These are phyloP conservation scores for Anoplopoma fimbria DNA, from an alignment of 2,113 vertebrate genomes.

Conservation along the genomic window DNA sequence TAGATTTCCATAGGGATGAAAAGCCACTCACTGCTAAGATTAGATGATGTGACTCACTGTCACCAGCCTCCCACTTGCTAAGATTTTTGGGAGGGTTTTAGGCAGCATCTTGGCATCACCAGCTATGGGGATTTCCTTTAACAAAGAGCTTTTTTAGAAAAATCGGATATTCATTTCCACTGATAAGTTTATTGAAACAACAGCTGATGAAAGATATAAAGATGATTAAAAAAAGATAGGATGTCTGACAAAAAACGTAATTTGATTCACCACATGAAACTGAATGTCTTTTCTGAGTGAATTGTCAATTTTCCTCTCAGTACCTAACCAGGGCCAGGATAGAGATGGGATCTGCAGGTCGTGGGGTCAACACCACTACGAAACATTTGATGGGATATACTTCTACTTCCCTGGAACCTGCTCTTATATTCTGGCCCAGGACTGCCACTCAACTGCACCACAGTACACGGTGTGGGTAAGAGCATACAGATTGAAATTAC, in stretches of 20 bases:
- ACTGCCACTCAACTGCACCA: constrained; percentile 90
- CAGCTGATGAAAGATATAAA: constrained; percentile 47
- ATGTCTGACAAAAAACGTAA: neutral
- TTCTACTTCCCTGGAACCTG: constrained; percentile 97
- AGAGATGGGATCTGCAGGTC: constrained; percentile 96
- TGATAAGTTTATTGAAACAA: constrained; percentile 49
- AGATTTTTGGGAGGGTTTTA: constrained; percentile 26
- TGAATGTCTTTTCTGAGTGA: constrained; percentile 13
- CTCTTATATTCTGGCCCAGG: constrained; percentile 97
- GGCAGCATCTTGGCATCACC: constrained; percentile 53
- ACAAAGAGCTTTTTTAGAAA: constrained; percentile 63
- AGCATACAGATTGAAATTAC: neutral
- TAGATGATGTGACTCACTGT: constrained; percentile 48
- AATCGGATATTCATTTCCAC: constrained; percentile 48
- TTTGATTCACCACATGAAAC: constrained; percentile 25
- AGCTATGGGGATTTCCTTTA: constrained; percentile 58
- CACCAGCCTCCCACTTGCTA: neutral
- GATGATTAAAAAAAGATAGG: constrained; percentile 19
- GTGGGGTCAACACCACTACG: constrained; percentile 97
- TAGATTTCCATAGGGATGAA: neutral
- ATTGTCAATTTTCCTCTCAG: constrained; percentile 77
- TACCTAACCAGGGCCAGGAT: constrained; percentile 93
- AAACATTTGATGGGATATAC: constrained; percentile 98
- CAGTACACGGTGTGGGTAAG: constrained; percentile 98
- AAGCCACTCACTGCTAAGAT: constrained; percentile 23